Evolutionary conservation across 1,140 invertebrate genomes (phyloP).

Genomic region (Macrobrachium nipponense): DNA sequence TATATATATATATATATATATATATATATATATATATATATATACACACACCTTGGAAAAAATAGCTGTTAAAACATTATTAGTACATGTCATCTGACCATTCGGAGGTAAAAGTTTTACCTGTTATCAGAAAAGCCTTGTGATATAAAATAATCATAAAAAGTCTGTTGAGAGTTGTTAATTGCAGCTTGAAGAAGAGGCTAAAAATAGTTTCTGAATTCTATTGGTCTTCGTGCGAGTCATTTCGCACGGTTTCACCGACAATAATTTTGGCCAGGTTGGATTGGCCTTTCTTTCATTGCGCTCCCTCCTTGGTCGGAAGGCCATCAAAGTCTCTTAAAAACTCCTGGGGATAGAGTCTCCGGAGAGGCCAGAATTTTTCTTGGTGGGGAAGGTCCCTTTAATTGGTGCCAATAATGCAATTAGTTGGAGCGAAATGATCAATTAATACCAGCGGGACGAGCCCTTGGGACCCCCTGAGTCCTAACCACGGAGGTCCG

Average conservation of each 20-base stretch:
- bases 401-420: slow-evolving; percentile 59
- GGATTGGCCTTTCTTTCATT: not conserved
- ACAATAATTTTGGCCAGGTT: too few relatives aligned
- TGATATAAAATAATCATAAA: too few relatives aligned
- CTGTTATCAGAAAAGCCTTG: too few relatives aligned
- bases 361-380: slow-evolving; percentile 43
- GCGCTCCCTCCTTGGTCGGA: not conserved
- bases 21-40: slow-evolving; percentile 17
- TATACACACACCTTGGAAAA: not conserved
- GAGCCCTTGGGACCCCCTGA: not conserved
- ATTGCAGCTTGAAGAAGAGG: too few relatives aligned
- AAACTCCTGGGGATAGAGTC: slow-evolving; percentile 25
- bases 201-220: too few relatives aligned
- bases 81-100: too few relatives aligned
- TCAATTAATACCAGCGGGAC: slow-evolving; percentile 50
- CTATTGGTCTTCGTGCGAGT: too few relatives aligned
- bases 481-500: not conserved
- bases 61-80: not conserved
- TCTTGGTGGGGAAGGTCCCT: slow-evolving; percentile 49
- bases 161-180: too few relatives aligned
- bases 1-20: slow-evolving; percentile 8
- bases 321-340: slow-evolving; percentile 27
- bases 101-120: not conserved
- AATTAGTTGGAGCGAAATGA: slow-evolving; percentile 56
- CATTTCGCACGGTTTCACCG: too few relatives aligned